Evolutionary conservation across 2,797 vertebrate genomes (phyloP).

Genomic region (Hemibagrus guttatus): DNA sequence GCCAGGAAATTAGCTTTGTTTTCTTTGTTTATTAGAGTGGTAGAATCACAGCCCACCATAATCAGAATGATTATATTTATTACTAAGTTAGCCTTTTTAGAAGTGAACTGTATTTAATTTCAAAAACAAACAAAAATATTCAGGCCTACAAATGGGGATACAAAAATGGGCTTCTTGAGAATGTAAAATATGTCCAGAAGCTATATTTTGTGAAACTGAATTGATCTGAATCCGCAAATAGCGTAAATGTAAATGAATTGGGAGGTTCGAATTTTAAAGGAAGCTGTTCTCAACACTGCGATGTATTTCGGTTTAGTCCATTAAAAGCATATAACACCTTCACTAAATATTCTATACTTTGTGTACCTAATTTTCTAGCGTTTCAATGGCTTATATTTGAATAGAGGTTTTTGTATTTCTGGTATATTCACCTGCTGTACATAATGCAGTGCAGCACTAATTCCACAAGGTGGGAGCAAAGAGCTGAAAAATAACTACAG

Average conservation of each 20-base stretch:
- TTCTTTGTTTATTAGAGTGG: neutral
- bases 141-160: neutral
- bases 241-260: neutral
- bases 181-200: neutral
- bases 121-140: neutral
- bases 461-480: constrained; percentile 40
- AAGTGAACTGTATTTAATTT: neutral
- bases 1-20: neutral
- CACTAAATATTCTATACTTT: neutral
- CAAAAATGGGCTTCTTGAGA: too few relatives aligned
- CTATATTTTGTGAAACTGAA: neutral
- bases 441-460: neutral
- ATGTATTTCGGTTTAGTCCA: neutral
- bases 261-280: neutral
- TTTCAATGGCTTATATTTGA: neutral
- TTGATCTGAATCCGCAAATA: neutral
- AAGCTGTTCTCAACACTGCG: too few relatives aligned
- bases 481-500: neutral
- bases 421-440: neutral
- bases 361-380: neutral
- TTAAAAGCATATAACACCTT: neutral
- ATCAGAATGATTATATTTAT: neutral
- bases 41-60: neutral
- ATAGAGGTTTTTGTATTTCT: neutral
- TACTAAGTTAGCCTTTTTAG: neutral